Evolutionary conservation across 1,140 invertebrate species (phyloP), one percentile per base, ranked within the genome.

Genomic region (Zaprionus vittiger): DNA sequence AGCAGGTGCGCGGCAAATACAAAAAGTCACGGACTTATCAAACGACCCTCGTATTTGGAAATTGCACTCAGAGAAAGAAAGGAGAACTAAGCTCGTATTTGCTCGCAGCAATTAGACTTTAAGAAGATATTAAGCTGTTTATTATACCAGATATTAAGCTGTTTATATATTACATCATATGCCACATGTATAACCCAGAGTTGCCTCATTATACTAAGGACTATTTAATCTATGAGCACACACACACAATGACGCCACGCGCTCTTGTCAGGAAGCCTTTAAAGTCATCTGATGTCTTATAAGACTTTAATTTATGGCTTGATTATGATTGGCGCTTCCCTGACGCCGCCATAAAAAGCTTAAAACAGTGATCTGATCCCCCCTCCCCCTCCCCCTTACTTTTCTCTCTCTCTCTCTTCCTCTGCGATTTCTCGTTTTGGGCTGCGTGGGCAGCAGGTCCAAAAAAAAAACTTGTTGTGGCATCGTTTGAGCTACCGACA

Each of bases 241-340:
- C 54, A 57, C 55, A 44, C 56, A 60, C 54, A 66, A 66, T 20
- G 34, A 56, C 11, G 20, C 37, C 54, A 66, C 52, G 38, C 54
- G 64, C 54, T 24, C 15, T 52, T 41, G 15, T 20, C 44, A 34
- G 67, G 67, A 24, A 64, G 60, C 67, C 60, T 71, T 57, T 64
- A 64, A 59, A 57, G 17, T 49, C 65, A 63, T 71, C 67, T 34
- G n/a, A 54, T 71, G 47, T 17, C 70, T 75, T 63, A 75, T 41
- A 64, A 71, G 59, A 59, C 57, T 75, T 49, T 60, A 57, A 60
- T 59, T 71, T 75, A 64, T 57, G 66, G 60, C 67, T 75, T 75
- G 73, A 75, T 75, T 75, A 75, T 71, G 67, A 71, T 75, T 75
- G 73, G 73, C 73, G 73, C 73, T 75, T 75, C 52, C 59, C 73